Percentiles rank a stretch among this genome's conserved stretches.
These are phyloP conservation scores for Pseudomugil tenellus DNA, from an alignment of 2,797 vertebrate species.

Conservation along the genomic window DNA sequence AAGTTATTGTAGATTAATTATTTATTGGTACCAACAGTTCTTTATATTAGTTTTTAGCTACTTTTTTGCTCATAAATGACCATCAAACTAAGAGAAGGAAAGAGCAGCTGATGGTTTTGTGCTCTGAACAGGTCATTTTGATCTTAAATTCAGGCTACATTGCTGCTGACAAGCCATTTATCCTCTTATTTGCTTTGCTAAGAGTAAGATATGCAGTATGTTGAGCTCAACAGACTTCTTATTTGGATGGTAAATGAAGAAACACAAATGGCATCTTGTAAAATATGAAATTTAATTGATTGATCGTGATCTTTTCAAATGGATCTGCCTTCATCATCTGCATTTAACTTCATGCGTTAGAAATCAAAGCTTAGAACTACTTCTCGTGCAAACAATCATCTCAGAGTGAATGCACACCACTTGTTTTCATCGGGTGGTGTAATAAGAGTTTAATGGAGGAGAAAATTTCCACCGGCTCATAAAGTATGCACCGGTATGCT, in stretches of 20 bases:
- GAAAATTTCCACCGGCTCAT: neutral
- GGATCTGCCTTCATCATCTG: neutral
- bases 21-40: slow-evolving; percentile 36
- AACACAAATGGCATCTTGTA: slow-evolving; percentile 1
- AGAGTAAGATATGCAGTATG: neutral
- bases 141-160: slow-evolving; percentile 10
- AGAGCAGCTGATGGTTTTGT: slow-evolving; percentile 15
- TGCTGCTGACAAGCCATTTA: slow-evolving; percentile 4
- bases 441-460: slow-evolving; percentile 14
- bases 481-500: neutral
- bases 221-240: neutral
- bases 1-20: slow-evolving; percentile 46
- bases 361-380: no score
- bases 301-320: neutral
- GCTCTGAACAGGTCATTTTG: slow-evolving; percentile 20
- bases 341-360: neutral
- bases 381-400: neutral
- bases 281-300: neutral
- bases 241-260: slow-evolving; percentile 1
- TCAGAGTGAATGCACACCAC: neutral
- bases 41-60: slow-evolving; percentile 35
- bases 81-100: neutral
- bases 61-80: slow-evolving; percentile 19
- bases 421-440: neutral
- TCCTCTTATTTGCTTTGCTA: neutral